Conservation (phyloP, 1,140 invertebrate species). For the Aphaenogaster floridana region DNA sequence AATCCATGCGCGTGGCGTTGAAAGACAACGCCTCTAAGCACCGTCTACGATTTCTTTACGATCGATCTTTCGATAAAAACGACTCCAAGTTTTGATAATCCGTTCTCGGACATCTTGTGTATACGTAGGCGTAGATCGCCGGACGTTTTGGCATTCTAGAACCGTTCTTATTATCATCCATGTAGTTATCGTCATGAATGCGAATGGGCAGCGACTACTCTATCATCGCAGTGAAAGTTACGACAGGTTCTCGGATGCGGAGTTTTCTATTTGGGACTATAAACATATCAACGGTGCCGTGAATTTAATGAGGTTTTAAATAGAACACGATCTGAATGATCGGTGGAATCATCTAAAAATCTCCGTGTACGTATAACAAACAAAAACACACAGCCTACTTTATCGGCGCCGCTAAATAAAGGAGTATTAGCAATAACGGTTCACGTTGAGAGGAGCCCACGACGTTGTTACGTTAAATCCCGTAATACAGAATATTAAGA, state of each 20-base stretch:
- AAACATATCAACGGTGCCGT: constrained; percentile 31
- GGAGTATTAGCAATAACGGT: not conserved
- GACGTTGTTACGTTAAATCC: not conserved
- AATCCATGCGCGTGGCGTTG: not conserved
- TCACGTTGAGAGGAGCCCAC: not conserved
- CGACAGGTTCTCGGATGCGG: constrained; percentile 33
- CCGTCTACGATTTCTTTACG: not conserved
- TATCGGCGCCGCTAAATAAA: not conserved
- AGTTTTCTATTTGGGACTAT: constrained; percentile 57
- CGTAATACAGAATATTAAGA: not conserved
- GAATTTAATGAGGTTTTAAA: constrained; percentile 42
- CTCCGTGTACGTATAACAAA: not conserved
- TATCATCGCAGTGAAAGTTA: constrained; percentile 63
- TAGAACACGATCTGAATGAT: constrained; percentile 24
- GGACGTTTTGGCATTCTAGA: constrained; percentile 43
- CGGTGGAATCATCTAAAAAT: not conserved
- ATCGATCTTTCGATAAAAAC: not conserved
- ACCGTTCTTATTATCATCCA: constrained; percentile 43
- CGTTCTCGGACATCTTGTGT: not conserved
- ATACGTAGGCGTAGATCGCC: not conserved
- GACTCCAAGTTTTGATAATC: not conserved
- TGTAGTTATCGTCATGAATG: constrained; percentile 48
- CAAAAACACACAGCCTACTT: not conserved
- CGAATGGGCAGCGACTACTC: constrained; percentile 47
- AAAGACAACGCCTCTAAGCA: not conserved